A percentile compares a stretch with the other conserved stretches of the same genome.
These are phyloP conservation scores for Protonemura montana DNA, from an alignment of 2,888 invertebrate species.

Conservation along the genomic window DNA sequence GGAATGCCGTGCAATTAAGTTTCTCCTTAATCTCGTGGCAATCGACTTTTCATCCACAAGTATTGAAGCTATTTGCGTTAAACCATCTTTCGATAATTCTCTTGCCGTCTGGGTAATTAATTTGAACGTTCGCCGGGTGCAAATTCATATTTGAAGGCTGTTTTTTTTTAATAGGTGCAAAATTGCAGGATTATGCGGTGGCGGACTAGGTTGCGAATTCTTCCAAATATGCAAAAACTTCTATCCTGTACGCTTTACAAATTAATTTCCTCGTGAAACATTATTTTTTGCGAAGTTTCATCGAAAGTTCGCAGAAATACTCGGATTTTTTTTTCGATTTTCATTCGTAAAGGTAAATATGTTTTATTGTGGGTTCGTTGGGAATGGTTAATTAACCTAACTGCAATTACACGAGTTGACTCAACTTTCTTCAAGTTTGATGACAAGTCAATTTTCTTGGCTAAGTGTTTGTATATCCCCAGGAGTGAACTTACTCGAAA, in stretches of 20 bases:
- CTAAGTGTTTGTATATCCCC: slow-evolving; percentile 24
- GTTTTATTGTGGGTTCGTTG: neutral
- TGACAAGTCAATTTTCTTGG: slow-evolving; percentile 33
- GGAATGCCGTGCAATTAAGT: neutral
- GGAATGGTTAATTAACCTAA: neutral
- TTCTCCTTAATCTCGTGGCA: neutral
- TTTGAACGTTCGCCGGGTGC: neutral
- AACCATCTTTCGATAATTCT: neutral
- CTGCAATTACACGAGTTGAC: neutral
- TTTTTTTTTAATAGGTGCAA: neutral
- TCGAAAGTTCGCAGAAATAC: too few species aligned
- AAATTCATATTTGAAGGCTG: neutral
- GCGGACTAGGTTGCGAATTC: neutral
- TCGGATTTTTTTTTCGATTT: neutral
- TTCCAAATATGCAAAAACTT: neutral
- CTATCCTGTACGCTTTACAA: neutral
- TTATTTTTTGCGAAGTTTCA: neutral
- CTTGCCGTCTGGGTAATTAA: neutral
- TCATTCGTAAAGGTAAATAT: neutral
- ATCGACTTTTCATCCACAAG: neutral
- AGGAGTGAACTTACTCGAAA: slow-evolving; percentile 13
- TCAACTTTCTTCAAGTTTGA: slow-evolving; percentile 12
- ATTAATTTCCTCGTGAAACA: neutral
- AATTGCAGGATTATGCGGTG: neutral
- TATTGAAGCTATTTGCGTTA: neutral